A percentile compares a stretch with the other conserved stretches of the same genome.
These are phyloP conservation scores for Bombus turneri DNA, from an alignment of 1,140 invertebrate genomes.

Conservation along the genomic window DNA sequence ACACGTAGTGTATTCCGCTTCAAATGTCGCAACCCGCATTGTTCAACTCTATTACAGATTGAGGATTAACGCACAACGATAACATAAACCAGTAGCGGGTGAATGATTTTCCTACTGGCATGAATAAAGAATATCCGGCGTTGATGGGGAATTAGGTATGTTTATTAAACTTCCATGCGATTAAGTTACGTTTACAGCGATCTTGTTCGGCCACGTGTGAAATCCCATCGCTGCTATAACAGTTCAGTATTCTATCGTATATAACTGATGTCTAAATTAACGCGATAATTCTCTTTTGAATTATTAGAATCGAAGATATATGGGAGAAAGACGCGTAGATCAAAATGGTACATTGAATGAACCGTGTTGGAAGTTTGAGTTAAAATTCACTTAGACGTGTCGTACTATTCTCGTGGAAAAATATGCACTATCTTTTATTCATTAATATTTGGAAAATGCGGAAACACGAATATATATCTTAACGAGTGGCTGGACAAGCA, in stretches of 20 bases:
- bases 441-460: background rate
- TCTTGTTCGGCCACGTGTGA: no score
- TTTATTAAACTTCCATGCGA: constrained; percentile 21
- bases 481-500: background rate
- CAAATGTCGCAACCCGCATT: background rate
- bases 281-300: background rate
- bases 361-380: no score
- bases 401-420: background rate
- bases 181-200: background rate
- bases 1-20: no score
- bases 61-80: background rate
- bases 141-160: background rate
- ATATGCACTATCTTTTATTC: background rate
- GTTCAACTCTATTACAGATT: background rate
- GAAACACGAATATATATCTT: background rate
- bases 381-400: background rate
- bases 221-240: background rate
- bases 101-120: background rate
- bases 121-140: background rate
- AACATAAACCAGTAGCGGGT: background rate
- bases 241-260: background rate
- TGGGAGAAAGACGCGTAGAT: no score
- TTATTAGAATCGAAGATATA: no score
- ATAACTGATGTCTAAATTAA: background rate
- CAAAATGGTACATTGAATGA: no score